Evolutionary conservation across 1,140 invertebrate species (phyloP).

Genomic region (Pemphigus obesinymphae): DNA sequence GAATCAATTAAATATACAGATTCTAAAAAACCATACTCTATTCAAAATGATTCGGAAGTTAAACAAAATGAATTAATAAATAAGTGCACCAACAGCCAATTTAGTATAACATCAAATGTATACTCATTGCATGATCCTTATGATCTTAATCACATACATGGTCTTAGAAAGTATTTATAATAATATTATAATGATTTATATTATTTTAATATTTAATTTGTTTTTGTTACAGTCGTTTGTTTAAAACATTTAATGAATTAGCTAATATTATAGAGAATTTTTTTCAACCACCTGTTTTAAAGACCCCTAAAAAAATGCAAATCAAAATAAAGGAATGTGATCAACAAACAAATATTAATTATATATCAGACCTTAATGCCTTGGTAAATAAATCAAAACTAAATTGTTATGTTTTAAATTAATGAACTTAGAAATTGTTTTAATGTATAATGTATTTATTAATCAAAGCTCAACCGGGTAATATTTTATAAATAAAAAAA

Average conservation of each 20-base stretch:
- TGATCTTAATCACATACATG: neutral
- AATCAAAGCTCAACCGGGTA: neutral
- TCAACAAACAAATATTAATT: neutral
- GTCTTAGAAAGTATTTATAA: neutral
- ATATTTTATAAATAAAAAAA: no score
- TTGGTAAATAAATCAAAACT: neutral
- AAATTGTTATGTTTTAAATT: neutral
- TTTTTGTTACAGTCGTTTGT: neutral
- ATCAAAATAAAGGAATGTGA: constrained; percentile 13
- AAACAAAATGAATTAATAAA: neutral
- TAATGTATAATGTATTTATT: neutral
- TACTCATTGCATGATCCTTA: neutral
- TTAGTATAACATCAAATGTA: neutral
- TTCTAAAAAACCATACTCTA: neutral
- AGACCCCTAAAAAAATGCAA: neutral
- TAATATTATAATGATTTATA: neutral
- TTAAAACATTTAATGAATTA: constrained; percentile 17
- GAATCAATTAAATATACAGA: neutral
- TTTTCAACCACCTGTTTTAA: neutral
- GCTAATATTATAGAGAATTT: neutral
- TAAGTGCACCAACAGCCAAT: neutral
- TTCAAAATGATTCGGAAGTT: neutral
- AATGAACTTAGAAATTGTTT: neutral
- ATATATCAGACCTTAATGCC: neutral
- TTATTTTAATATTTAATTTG: neutral